These are phyloP conservation scores for Drosophila testacea DNA, from an alignment of 2,888 invertebrate species.

Conservation along the genomic window DNA sequence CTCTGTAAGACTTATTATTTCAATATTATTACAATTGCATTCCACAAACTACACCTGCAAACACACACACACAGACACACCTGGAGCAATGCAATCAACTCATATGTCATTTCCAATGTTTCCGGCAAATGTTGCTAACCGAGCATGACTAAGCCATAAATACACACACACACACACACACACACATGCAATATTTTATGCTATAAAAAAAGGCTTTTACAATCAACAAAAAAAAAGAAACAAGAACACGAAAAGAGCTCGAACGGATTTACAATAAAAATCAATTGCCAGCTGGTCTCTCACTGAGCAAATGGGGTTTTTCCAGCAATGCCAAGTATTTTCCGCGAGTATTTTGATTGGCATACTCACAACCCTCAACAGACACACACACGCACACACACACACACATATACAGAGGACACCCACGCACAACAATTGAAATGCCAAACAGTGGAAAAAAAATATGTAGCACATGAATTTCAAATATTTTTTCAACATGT, in stretches of 20 bases:
- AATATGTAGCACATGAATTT: constrained; percentile 69
- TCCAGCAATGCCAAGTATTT: constrained; percentile 74
- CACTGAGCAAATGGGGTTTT: constrained; percentile 41
- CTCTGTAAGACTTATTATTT: constrained; percentile 14
- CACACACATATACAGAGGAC: neutral
- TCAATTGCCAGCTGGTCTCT: constrained; percentile 61
- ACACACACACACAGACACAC: neutral
- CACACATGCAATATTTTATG: constrained; percentile 33
- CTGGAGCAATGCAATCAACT: constrained; percentile 56
- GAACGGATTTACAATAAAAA: constrained; percentile 61
- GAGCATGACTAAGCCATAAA: constrained; percentile 65
- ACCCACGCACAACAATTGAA: constrained; percentile 64
- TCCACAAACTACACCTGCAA: constrained; percentile 14
- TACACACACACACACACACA: constrained; percentile 36
- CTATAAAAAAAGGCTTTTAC: constrained; percentile 45
- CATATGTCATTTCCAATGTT: constrained; percentile 47
- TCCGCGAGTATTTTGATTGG: constrained; percentile 79
- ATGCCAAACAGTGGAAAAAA: constrained; percentile 61
- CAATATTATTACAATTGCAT: constrained; percentile 54
- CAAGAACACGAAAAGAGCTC: constrained; percentile 27
- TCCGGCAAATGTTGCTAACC: constrained; percentile 54
- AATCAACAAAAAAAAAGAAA: constrained; percentile 29
- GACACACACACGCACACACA: constrained; percentile 14
- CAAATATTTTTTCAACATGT: constrained; percentile 74
- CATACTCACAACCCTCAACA: constrained; percentile 48